phyloP scores from a whole-genome alignment of 2,888 invertebrate species.

The Drosophila acutilabella region DNA sequence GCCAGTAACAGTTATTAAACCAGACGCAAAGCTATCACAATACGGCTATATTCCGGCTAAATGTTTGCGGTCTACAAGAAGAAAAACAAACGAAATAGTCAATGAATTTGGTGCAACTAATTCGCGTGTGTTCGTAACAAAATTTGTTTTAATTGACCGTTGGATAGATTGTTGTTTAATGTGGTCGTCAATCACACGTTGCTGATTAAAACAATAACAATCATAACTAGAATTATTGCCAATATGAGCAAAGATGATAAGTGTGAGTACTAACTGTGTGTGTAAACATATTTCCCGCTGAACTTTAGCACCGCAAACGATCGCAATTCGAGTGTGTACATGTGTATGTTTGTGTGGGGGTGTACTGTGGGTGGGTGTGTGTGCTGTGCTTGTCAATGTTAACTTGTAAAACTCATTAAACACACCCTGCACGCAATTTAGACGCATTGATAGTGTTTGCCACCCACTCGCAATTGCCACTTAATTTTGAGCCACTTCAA shows the following conservation, averaged over 20 bases:
- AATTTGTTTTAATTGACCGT: conserved; percentile 20
- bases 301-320: conserved; percentile 43
- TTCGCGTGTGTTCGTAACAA: conserved; percentile 6
- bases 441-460: conserved; percentile 13
- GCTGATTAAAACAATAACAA: conserved; percentile 16
- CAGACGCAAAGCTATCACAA: conserved; percentile 21
- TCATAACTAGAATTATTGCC: conserved; percentile 40
- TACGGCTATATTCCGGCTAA: conserved; percentile 43
- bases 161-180: conserved; percentile 32
- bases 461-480: conserved; percentile 30
- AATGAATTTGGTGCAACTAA: conserved; percentile 6
- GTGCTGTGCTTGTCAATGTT: conserved; percentile 22
- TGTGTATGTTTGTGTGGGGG: background rate
- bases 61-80: background rate
- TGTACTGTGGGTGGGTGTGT: background rate
- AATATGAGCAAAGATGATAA: conserved; percentile 84
- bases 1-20: conserved; percentile 43
- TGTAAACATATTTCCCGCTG: conserved; percentile 12
- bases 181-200: conserved; percentile 7
- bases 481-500: conserved; percentile 66
- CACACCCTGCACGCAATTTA: conserved; percentile 47
- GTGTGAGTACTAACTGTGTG: conserved; percentile 71
- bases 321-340: conserved; percentile 2
- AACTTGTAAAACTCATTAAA: conserved; percentile 70
- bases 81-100: conserved; percentile 1